Evolutionary conservation across 1,140 invertebrate species (phyloP).

Genomic region (Hydropsyche tenuis): DNA sequence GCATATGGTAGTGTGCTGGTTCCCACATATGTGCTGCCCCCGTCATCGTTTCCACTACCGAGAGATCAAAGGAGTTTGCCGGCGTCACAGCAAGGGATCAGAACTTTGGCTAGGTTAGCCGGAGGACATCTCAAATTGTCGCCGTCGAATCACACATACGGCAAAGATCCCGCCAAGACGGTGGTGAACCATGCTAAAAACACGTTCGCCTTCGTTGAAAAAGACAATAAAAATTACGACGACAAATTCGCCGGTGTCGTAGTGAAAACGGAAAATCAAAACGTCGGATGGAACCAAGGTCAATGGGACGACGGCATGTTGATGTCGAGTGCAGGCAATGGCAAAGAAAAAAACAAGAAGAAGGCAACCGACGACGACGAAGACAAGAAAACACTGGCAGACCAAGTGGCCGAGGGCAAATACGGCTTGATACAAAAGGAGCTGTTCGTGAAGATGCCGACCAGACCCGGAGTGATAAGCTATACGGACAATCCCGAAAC

Average conservation of each 20-base stretch:
- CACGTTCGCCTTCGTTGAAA: slow-evolving; percentile 55
- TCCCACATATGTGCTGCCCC: slow-evolving; percentile 62
- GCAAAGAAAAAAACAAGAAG: slow-evolving; percentile 63
- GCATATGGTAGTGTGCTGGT: slow-evolving; percentile 59
- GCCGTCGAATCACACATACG: slow-evolving; percentile 39
- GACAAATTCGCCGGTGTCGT: slow-evolving; percentile 60
- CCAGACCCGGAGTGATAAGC: slow-evolving; percentile 80
- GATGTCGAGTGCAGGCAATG: slow-evolving; percentile 70
- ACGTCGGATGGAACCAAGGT: slow-evolving; percentile 63
- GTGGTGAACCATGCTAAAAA: slow-evolving; percentile 56
- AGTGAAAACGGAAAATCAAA: slow-evolving; percentile 55
- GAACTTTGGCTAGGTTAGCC: slow-evolving; percentile 66
- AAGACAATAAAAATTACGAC: slow-evolving; percentile 50
- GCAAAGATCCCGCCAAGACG: slow-evolving; percentile 54
- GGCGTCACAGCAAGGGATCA: slow-evolving; percentile 54
- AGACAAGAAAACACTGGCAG: slow-evolving; percentile 80
- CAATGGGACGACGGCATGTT: slow-evolving; percentile 72
- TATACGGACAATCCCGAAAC: slow-evolving; percentile 80
- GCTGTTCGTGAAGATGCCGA: slow-evolving; percentile 71
- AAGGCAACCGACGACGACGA: slow-evolving; percentile 74
- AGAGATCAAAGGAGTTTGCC: slow-evolving; percentile 59
- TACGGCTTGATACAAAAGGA: slow-evolving; percentile 88
- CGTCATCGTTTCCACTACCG: slow-evolving; percentile 57
- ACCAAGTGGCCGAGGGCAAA: slow-evolving; percentile 87
- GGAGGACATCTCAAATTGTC: slow-evolving; percentile 67